These are phyloP conservation scores for Lasioglossum marginatum DNA, from an alignment of 2,888 invertebrate genomes.

Conservation along the genomic window DNA sequence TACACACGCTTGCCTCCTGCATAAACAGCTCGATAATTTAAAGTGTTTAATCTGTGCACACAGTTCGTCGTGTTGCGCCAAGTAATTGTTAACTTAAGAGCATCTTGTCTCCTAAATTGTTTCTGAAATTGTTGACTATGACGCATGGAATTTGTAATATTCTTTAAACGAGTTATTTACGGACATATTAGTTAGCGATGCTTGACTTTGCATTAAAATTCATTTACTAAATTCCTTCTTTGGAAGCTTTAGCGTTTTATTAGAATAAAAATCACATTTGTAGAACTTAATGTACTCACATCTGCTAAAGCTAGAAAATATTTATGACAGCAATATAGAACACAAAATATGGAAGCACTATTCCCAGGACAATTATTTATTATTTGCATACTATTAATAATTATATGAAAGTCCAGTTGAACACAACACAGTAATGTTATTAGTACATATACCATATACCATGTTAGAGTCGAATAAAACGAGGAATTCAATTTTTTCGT, in stretches of 20 bases:
- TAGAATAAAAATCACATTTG: neutral
- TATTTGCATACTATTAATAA: neutral
- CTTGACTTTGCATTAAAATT: neutral
- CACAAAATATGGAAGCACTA: neutral
- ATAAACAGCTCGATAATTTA: constrained; percentile 35
- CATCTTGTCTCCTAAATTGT: neutral
- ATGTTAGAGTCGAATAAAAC: neutral
- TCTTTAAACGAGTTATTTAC: neutral
- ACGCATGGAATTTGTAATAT: neutral
- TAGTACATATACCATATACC: neutral
- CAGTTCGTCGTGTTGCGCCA: constrained; percentile 1
- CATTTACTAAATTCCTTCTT: neutral
- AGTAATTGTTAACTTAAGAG: constrained; percentile 33
- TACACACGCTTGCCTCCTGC: neutral
- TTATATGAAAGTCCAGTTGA: neutral
- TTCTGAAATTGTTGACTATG: neutral
- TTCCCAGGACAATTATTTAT: neutral
- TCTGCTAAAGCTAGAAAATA: neutral
- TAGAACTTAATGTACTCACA: neutral
- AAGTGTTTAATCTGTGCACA: constrained; percentile 32
- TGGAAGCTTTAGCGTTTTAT: neutral
- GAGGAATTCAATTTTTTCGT: neutral
- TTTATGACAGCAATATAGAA: neutral
- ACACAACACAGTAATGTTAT: neutral
- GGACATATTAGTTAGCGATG: neutral